Evolutionary conservation across 2,113 vertebrate genomes (phyloP).

Genomic region (Cephalopterus ornatus): DNA sequence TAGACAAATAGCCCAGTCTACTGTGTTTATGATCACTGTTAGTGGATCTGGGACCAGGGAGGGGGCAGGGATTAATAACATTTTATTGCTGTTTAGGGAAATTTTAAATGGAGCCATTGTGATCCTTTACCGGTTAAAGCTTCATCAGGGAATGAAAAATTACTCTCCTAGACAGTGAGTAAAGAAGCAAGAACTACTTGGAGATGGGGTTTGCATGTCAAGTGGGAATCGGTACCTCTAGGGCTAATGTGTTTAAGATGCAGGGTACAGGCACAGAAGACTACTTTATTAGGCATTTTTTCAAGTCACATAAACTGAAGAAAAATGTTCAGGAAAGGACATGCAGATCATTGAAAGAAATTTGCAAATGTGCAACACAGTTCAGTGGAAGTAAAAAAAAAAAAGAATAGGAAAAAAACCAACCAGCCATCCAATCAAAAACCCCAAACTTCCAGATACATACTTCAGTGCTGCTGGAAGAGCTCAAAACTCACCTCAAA

Average conservation of each 20-base stretch:
- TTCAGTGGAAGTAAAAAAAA: neutral
- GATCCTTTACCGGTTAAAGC: neutral
- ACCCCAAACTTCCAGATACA: neutral
- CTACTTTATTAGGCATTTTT: neutral
- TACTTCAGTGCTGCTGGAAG: neutral
- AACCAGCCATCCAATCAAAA: neutral
- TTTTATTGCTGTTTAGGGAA: constrained; percentile 30
- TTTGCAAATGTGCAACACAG: neutral
- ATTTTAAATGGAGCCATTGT: neutral
- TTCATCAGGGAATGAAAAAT: neutral
- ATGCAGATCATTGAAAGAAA: neutral
- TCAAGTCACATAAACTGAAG: neutral
- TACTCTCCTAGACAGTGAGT: neutral
- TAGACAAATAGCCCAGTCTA: constrained; percentile 8
- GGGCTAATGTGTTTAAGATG: neutral
- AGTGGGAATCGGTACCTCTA: neutral
- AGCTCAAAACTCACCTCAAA: neutral
- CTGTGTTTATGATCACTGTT: constrained; percentile 7
- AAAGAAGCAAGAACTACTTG: neutral
- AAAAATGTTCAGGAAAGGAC: neutral
- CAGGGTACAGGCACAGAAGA: neutral
- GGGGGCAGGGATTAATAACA: constrained; percentile 27
- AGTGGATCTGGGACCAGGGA: neutral
- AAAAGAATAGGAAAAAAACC: neutral
- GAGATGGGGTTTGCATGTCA: neutral